phyloP scores from a whole-genome alignment of 2,113 vertebrate genomes.

The Channa maculata region DNA sequence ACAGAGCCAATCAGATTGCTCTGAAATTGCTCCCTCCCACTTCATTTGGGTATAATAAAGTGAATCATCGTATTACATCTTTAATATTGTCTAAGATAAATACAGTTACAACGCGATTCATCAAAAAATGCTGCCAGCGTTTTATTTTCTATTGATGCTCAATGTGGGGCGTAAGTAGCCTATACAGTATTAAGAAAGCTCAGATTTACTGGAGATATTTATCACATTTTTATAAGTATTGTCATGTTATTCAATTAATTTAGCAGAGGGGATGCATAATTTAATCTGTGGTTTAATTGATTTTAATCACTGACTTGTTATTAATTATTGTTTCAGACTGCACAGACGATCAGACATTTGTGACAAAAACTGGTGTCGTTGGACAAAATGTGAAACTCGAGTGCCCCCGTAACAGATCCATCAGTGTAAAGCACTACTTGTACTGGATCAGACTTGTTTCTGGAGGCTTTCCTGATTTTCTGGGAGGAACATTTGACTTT shows the following conservation, averaged over 20 bases:
- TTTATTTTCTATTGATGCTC: constrained; percentile 40
- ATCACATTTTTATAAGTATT: no score
- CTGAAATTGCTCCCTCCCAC: constrained; percentile 33
- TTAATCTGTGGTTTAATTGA: not conserved
- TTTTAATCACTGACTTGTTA: no score
- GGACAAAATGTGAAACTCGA: constrained; percentile 14
- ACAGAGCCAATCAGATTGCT: constrained; percentile 44
- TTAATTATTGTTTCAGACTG: constrained; percentile 22
- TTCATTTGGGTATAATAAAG: constrained; percentile 22
- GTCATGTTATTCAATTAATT: no score
- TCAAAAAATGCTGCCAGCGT: constrained; percentile 29
- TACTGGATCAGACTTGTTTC: constrained; percentile 55
- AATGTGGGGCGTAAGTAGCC: constrained; percentile 41
- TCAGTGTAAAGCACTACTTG: not conserved
- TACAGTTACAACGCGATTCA: not conserved
- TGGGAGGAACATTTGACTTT: constrained; percentile 7
- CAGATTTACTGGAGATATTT: no score
- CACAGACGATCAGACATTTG: not conserved
- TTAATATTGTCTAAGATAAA: fast-evolving
- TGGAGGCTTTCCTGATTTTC: constrained; percentile 27
- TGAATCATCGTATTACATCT: not conserved
- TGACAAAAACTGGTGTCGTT: not conserved
- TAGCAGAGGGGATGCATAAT: no score
- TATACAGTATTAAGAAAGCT: not conserved
- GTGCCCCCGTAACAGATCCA: fast-evolving